These are phyloP conservation scores for Pelecanoides urinatrix DNA, from an alignment of 2,113 vertebrate genomes.

Conservation along the genomic window DNA sequence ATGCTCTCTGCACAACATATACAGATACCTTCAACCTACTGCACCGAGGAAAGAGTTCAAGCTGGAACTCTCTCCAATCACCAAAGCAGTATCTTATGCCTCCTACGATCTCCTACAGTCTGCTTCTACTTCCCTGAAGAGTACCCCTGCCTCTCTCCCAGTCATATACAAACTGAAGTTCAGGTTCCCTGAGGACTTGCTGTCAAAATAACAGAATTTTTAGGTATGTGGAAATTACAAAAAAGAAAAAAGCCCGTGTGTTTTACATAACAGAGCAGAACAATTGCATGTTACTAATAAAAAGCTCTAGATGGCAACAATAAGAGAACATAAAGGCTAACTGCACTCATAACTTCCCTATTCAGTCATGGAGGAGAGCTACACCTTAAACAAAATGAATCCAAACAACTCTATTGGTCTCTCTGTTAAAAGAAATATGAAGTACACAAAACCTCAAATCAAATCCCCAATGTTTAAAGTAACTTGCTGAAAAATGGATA, in stretches of 20 bases:
- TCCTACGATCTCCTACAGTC: not conserved
- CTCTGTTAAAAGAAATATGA: not conserved
- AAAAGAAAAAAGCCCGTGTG: rapidly evolving
- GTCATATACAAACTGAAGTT: not conserved
- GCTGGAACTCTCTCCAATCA: not conserved
- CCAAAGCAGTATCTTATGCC: not conserved
- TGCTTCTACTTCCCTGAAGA: not conserved
- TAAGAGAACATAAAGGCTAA: not conserved
- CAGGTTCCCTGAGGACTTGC: not conserved
- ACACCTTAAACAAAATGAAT: not conserved
- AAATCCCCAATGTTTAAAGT: not conserved
- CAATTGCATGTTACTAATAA: not conserved
- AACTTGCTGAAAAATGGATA: not conserved
- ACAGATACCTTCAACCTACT: not conserved
- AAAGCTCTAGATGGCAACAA: not conserved
- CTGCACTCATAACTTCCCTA: not conserved
- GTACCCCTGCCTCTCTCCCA: not conserved
- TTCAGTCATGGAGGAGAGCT: not conserved
- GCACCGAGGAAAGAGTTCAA: not conserved
- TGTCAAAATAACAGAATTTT: not conserved
- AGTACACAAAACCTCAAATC: not conserved
- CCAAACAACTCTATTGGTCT: not conserved
- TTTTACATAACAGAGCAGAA: not conserved
- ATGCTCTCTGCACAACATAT: not conserved
- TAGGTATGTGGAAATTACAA: not conserved